phyloP scores from a whole-genome alignment of 2,113 vertebrate genomes.

The Sylvia atricapilla region DNA sequence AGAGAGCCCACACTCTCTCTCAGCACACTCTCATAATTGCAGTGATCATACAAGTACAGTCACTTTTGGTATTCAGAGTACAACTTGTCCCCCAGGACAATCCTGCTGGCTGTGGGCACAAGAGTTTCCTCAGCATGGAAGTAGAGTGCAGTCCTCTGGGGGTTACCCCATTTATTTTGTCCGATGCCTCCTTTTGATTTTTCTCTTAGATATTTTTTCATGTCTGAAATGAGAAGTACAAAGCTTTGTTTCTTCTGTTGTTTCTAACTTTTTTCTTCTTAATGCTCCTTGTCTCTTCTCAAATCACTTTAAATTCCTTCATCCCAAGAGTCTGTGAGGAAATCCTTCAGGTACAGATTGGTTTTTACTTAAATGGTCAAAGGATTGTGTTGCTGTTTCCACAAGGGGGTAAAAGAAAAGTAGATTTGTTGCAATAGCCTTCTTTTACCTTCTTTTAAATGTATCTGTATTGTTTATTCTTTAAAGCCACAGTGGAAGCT shows the following conservation, averaged over 20 bases:
- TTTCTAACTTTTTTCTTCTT: neutral
- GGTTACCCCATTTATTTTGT: neutral
- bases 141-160: neutral
- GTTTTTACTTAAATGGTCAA: neutral
- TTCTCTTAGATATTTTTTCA: neutral
- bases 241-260: neutral
- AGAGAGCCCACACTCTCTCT: too few relatives aligned
- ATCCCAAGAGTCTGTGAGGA: neutral
- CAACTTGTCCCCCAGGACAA: neutral
- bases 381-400: neutral
- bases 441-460: neutral
- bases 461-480: neutral
- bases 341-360: neutral
- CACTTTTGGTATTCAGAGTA: neutral
- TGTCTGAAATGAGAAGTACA: neutral
- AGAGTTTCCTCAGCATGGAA: neutral
- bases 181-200: neutral
- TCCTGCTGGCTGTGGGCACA: neutral
- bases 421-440: neutral
- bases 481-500: constrained; percentile 14
- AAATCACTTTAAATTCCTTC: neutral
- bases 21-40: neutral
- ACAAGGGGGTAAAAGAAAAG: neutral
- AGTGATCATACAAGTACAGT: neutral
- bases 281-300: neutral